Conservation (phyloP, 2,888 invertebrate species). For the Microctonus hyperodae region DNA sequence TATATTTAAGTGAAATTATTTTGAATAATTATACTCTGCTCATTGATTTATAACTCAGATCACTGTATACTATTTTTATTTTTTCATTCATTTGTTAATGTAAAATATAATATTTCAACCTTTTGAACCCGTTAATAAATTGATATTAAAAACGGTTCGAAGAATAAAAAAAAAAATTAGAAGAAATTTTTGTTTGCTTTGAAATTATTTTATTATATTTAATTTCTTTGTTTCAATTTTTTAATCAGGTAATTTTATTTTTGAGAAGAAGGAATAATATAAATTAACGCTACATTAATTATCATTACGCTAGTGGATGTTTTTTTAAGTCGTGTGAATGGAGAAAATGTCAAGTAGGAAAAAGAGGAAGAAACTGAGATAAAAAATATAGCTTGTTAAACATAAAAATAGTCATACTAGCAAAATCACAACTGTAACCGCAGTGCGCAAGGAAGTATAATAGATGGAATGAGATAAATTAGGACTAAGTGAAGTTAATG, state of each 20-base stretch:
- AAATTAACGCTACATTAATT: conserved; percentile 30
- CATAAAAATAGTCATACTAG: conserved; percentile 18
- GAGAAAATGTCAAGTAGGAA: conserved; percentile 4
- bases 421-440: neutral
- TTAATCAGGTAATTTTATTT: conserved; percentile 9
- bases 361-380: neutral
- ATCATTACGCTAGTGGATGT: conserved; percentile 32
- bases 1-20: neutral
- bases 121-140: no score
- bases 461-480: conserved; percentile 44
- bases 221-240: neutral
- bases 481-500: conserved; percentile 55
- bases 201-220: neutral
- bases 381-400: neutral
- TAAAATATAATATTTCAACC: no score
- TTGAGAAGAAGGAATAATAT: conserved; percentile 16
- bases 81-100: no score
- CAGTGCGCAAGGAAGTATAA: conserved; percentile 23
- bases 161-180: conserved; percentile 18
- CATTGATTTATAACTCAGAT: no score
- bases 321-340: conserved; percentile 14
- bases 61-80: no score
- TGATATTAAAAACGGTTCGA: no score
- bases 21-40: no score
- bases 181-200: neutral